These are phyloP conservation scores for Monochamus saltuarius DNA, from an alignment of 1,140 invertebrate species.

Conservation along the genomic window DNA sequence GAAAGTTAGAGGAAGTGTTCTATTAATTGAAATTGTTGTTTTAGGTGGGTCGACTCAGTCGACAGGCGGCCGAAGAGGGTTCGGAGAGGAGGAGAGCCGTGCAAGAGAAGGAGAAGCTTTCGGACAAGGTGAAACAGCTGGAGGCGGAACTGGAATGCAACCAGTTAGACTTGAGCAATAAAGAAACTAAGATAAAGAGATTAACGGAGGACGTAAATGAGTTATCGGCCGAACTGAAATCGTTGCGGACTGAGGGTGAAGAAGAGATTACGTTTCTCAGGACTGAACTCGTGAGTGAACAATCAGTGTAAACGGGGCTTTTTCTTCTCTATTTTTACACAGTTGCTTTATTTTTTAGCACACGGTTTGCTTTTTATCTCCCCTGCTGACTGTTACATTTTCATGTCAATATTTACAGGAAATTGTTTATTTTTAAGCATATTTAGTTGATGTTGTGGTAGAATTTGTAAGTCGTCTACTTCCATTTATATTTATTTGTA, in stretches of 20 bases:
- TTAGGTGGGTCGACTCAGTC: conserved; percentile 71
- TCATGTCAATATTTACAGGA: neutral
- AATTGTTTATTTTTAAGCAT: neutral
- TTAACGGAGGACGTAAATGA: conserved; percentile 66
- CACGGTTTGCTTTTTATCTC: conserved; percentile 3
- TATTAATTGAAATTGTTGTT: conserved; percentile 9
- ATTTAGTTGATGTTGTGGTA: conserved; percentile 3
- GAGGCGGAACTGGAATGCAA: conserved; percentile 70
- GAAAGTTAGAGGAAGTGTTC: too few species aligned
- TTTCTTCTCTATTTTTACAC: conserved; percentile 20
- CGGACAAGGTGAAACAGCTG: conserved; percentile 64
- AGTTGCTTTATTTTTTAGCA: conserved; percentile 28
- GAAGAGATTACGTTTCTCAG: conserved; percentile 64
- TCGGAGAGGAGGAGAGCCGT: conserved; percentile 73
- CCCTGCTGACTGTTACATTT: conserved; percentile 14
- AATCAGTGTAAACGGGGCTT: conserved; percentile 36
- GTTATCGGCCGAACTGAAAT: conserved; percentile 62
- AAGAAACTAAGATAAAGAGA: conserved; percentile 65
- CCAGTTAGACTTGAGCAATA: conserved; percentile 67
- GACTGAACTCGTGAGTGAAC: conserved; percentile 67
- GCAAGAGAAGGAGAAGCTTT: conserved; percentile 65
- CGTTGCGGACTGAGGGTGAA: conserved; percentile 61
- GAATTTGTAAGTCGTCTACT: neutral
- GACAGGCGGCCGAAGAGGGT: conserved; percentile 79
- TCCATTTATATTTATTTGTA: conserved; percentile 1